These are phyloP conservation scores for Eidolon helvum DNA, from an alignment of 2,113 vertebrate genomes.

Conservation along the genomic window DNA sequence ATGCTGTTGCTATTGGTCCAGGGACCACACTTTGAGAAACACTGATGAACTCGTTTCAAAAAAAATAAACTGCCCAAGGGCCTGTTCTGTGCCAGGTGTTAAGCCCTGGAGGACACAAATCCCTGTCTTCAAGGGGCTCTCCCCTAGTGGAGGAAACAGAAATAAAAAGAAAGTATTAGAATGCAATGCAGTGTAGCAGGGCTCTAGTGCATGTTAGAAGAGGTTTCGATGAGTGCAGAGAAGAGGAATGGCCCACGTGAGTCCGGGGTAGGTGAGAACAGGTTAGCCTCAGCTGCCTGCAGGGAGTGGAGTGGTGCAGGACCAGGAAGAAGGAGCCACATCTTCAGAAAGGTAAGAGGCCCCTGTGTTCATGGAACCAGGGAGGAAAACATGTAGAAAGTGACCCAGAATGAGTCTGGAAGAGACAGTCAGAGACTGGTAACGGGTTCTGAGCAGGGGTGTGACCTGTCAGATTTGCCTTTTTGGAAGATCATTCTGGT, in stretches of 20 bases:
- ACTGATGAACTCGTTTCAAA: not conserved
- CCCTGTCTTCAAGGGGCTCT: not conserved
- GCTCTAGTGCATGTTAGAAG: not conserved
- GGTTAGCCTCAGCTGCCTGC: not conserved
- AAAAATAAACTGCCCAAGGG: not conserved
- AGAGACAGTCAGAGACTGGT: not conserved
- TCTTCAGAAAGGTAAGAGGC: not conserved
- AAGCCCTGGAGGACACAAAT: not conserved
- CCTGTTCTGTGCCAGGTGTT: not conserved
- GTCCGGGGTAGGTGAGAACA: not conserved
- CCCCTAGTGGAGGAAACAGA: not conserved
- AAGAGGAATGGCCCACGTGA: not conserved
- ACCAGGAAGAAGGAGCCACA: not conserved
- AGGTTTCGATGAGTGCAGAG: not conserved
- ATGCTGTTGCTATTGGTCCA: not conserved
- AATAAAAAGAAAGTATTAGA: not conserved
- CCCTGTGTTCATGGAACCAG: not conserved
- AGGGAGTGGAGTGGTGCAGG: not conserved
- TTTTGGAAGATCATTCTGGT: not conserved
- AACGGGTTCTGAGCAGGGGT: too few species aligned
- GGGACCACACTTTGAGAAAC: not conserved
- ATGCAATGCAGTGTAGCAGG: fast-evolving
- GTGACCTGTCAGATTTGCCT: not conserved
- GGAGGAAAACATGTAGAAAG: not conserved
- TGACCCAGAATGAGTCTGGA: not conserved